These are phyloP conservation scores for Odontamblyopus rebecca DNA, from an alignment of 2,797 vertebrate species.

Conservation along the genomic window DNA sequence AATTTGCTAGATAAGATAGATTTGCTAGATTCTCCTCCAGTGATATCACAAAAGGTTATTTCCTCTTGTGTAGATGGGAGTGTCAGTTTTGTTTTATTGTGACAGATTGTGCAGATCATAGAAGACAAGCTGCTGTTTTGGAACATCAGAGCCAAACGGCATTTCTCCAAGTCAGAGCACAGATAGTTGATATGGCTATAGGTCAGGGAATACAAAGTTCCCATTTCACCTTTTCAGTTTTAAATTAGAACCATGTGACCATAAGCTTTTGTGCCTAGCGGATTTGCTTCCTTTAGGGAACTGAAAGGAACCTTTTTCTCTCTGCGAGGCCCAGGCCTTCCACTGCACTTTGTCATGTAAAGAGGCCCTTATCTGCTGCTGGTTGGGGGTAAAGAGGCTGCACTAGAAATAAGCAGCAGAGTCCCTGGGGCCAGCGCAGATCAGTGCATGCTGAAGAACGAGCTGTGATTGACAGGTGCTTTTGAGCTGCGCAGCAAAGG, in stretches of 20 bases:
- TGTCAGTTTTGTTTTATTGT: constrained; percentile 5
- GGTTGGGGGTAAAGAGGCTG: constrained; percentile 56
- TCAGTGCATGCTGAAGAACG: constrained; percentile 67
- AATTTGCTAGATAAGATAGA: too few relatives aligned
- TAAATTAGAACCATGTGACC: constrained; percentile 64
- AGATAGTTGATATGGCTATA: constrained; percentile 26
- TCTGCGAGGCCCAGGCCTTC: constrained; percentile 59
- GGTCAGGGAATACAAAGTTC: constrained; percentile 32
- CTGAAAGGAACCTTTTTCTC: constrained; percentile 64
- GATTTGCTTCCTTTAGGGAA: constrained; percentile 61
- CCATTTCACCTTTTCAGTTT: constrained; percentile 58
- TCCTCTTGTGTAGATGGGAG: constrained; percentile 10
- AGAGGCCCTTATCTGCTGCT: constrained; percentile 72
- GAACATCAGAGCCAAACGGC: constrained; percentile 2
- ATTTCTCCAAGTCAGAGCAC: constrained; percentile 7
- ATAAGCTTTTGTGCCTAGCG: constrained; percentile 53
- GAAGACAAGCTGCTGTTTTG: constrained; percentile 12
- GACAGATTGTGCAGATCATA: constrained; percentile 6
- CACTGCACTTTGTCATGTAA: constrained; percentile 82
- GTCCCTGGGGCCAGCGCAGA: constrained; percentile 61
- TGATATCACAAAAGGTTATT: background rate
- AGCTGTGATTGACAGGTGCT: constrained; percentile 76
- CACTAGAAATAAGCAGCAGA: constrained; percentile 50
- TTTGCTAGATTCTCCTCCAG: background rate
- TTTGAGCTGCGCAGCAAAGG: constrained; percentile 60